Evolutionary conservation across 35 echinoderm and acorn worm species (phyloP).

Genomic region (Heliocidaris tuberculata): DNA sequence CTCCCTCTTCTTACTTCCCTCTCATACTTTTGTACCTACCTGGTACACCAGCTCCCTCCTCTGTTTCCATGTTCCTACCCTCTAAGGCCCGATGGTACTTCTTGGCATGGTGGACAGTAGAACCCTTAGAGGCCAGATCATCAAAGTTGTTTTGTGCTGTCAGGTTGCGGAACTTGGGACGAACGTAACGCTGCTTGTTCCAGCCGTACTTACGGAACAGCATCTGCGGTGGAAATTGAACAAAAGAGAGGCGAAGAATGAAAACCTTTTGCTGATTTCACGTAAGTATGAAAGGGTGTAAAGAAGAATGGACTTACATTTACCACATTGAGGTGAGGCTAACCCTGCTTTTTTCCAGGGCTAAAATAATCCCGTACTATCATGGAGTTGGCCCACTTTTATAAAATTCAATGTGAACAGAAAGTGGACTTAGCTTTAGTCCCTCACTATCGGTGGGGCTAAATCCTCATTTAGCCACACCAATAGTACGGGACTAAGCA

Average conservation of each 20-base stretch:
- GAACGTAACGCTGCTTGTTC: slow-evolving; percentile 83
- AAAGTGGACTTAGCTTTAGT: too few species aligned
- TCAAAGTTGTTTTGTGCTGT: slow-evolving; percentile 84
- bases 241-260: not conserved
- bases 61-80: slow-evolving; percentile 9
- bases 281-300: not conserved
- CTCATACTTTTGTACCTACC: slow-evolving; percentile 5
- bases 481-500: too few species aligned
- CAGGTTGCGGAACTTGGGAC: slow-evolving; percentile 85
- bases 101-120: slow-evolving; percentile 84
- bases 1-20: not conserved
- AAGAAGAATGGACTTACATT: not conserved
- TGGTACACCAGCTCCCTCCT: not conserved
- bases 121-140: slow-evolving; percentile 93
- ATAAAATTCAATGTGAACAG: too few species aligned
- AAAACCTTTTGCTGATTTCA: not conserved
- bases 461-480: too few species aligned
- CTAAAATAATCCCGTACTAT: too few species aligned
- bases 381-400: too few species aligned
- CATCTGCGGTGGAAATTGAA: slow-evolving; percentile 51
- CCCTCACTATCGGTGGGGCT: too few species aligned
- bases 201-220: slow-evolving; percentile 99
- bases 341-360: too few species aligned
- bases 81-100: slow-evolving; percentile 85
- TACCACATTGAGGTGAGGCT: not conserved